Percentiles rank a stretch among this genome's conserved stretches.
Evolutionary conservation across 1,140 invertebrate genomes (phyloP).

Genomic region (Tetragonula clypearis): DNA sequence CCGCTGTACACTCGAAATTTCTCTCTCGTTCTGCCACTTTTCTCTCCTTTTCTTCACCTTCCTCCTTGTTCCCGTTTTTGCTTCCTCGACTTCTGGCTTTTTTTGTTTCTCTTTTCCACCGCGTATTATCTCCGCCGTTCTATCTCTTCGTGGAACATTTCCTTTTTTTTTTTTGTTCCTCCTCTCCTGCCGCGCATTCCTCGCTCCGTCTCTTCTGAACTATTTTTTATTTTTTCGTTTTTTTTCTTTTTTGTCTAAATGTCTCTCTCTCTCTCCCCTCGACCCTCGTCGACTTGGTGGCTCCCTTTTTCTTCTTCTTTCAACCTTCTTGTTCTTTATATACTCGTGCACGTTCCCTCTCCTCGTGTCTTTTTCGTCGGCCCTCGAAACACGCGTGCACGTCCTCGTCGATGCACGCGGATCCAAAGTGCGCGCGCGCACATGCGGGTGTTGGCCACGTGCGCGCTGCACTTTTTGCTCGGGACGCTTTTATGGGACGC

Average conservation of each 20-base stretch:
- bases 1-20: conserved; percentile 6
- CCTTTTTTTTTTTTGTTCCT: neutral
- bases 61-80: neutral
- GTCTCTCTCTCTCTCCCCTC: neutral
- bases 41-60: neutral
- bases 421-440: conserved; percentile 53
- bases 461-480: conserved; percentile 76
- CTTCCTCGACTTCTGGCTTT: neutral
- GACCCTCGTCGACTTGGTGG: neutral
- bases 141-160: neutral
- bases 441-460: conserved; percentile 79
- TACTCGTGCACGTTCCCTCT: neutral
- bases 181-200: neutral
- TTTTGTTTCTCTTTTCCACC: neutral
- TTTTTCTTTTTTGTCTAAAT: neutral
- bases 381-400: conserved; percentile 11
- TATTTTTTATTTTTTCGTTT: neutral
- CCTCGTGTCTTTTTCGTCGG: neutral
- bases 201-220: neutral
- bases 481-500: conserved; percentile 50
- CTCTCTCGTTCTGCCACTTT: neutral
- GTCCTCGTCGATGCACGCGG: conserved; percentile 52
- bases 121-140: neutral
- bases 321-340: conserved; percentile 12
- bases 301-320: no score